Evolutionary conservation across 2,888 invertebrate genomes (phyloP), one percentile per base, ranked within the genome.

Genomic region (Nemotelus pantherinus): DNA sequence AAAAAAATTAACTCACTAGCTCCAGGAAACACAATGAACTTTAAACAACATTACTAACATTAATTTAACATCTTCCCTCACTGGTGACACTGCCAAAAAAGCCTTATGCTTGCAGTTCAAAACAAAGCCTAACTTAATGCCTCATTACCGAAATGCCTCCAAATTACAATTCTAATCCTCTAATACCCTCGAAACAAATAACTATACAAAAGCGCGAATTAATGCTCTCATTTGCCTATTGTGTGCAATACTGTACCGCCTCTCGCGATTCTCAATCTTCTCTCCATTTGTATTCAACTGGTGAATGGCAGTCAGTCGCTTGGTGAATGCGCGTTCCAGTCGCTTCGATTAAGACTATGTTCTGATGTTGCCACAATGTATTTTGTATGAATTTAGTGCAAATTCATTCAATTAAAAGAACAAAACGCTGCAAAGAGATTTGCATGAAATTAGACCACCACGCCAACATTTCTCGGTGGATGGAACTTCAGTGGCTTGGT

Each of bases 361-460:
- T 25, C 25, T 60, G 41, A 39, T 60, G 60, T 60, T 60, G 60
- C 60, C 60, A 60, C 60, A 60, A 60, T 60, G 60, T 25, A 60
- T 39, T 60, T 60, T 57, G 10, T 3, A 43, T 43, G 39, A 60
- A 60, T 60, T 60, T 3, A 25, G 25, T 60, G 25, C 7, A 60
- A 60, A 60, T 60, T 60, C 39, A 60, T 60, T 60, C 60, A 60
- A 60, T 60, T 60, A 60, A 60, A 60, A 60, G 41, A 4, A 60
- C 41, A 60, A 57, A 60, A 60, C 60, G 60, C 60, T 60, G 41
- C 60, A 60, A 7, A 60, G 60, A 60, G 60, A 39, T 60, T 60
- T 60, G 60, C 60, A 60, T 60, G 25, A 60, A 60, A 60, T 60
- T 60, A 60, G 41, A 43, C 60, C 60, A 60, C 60, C 60, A 60